Base-by-base conservation (phyloP, 2,113 vertebrate species). In the Lichenostomus cassidix region DNA sequence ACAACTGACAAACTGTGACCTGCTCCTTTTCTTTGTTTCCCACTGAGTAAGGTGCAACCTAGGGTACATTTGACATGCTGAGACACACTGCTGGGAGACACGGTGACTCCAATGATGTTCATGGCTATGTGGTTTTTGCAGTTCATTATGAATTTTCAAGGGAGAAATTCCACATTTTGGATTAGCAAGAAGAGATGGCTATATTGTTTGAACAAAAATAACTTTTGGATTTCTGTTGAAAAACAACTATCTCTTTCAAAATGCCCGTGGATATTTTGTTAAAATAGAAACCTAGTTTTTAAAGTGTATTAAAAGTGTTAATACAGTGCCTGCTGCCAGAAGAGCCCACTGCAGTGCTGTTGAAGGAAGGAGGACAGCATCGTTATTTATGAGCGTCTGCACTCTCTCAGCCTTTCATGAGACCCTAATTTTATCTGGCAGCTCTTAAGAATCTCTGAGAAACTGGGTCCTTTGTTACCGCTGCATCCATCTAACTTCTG, bases 361-460 rank as follows among this genome's bases (percentile, higher is more conserved):
- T 94, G 94, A 96, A 96, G 95, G 94, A 94, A 96, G 92, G 93
- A 95, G 94, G 95, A 96, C 91, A 96, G 94, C 87, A 90, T 80
- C 87, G 16, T 96, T 95, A 96, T 97, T 97, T 97, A 96, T 83
- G 95, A 95, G 92, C 28, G 44, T 96, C 93, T 97, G 94, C 90
- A 90, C 83, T 96, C 96, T 92, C 95, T 96, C 93, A 96, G 96
- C 92, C 95, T 97, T 96, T 96, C 92, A 95, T 74, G 88, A 95
- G 96, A 94, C 82, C 92, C 85, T 96, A 96, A 94, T 96, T 97
- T 96, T 94, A 97, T 96, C 90, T 94, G 93, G 95, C 95, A 93
- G 92, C 88, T 94, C 92, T 90, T 88, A 96, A 93, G 87, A 93
- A 96, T 83, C 85, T 88, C 92, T 90, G 85, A 93, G 92, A 95